Conservation (phyloP, 2,888 invertebrate species). For the Reticulitermes lucifugus region DNA sequence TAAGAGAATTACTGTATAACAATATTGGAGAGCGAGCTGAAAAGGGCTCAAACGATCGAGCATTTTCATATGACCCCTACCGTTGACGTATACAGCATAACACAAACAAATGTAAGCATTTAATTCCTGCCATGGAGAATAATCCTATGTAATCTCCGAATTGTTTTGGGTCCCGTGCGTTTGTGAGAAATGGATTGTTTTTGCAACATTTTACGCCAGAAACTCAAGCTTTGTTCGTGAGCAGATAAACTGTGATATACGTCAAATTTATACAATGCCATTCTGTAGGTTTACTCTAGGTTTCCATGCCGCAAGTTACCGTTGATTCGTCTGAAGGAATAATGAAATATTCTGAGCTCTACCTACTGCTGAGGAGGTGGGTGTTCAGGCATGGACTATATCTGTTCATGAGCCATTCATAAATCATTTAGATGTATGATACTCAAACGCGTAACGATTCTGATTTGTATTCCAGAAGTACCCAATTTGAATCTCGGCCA, state of each 20-base stretch:
- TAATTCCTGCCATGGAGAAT: conserved; percentile 22
- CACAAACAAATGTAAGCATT: background rate
- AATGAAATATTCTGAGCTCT: background rate
- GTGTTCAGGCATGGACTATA: too few species aligned
- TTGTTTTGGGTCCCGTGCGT: background rate
- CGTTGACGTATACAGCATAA: background rate
- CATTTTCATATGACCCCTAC: background rate
- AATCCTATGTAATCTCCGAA: conserved; percentile 5
- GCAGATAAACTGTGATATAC: background rate
- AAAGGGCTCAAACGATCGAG: background rate
- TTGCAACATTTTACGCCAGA: background rate
- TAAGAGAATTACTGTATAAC: background rate
- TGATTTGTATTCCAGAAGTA: too few species aligned
- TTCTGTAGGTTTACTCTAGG: background rate
- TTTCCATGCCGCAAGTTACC: background rate
- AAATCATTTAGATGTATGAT: too few species aligned
- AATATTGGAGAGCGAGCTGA: background rate
- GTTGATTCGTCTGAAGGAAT: background rate
- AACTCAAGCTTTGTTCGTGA: background rate
- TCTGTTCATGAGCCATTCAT: too few species aligned
- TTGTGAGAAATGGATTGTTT: conserved; percentile 29
- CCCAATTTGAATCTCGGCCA: too few species aligned
- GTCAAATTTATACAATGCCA: conserved; percentile 6
- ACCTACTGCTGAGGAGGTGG: too few species aligned
- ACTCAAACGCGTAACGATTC: too few species aligned